Conservation (phyloP, 2,888 invertebrate genomes). For the Magallana nippona region DNA sequence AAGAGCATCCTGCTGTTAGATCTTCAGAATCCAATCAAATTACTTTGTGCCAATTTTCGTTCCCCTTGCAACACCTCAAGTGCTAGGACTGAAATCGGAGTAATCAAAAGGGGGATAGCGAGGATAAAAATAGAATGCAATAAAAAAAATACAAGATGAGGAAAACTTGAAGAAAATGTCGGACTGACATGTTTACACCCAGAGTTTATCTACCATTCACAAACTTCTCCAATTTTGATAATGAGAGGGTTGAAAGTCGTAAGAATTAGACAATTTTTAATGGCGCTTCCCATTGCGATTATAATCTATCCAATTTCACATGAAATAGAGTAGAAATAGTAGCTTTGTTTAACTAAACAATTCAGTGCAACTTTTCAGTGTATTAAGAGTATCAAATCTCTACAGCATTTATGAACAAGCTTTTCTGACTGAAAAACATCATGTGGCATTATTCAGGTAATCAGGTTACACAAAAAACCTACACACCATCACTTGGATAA, state of each 20-base stretch:
- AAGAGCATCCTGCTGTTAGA: background rate
- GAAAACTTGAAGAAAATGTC: background rate
- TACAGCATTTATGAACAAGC: background rate
- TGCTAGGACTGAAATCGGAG: constrained; percentile 21
- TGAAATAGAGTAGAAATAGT: too few relatives aligned
- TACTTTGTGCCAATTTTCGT: constrained; percentile 18
- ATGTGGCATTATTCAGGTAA: background rate
- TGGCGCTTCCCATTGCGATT: too few relatives aligned
- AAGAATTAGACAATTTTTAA: background rate
- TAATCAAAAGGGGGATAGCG: constrained; percentile 17
- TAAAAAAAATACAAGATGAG: background rate
- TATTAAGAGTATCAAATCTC: background rate
- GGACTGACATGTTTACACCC: constrained; percentile 26
- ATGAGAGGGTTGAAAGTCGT: background rate
- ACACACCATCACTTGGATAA: constrained; percentile 2
- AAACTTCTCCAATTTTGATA: background rate
- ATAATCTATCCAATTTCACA: too few relatives aligned
- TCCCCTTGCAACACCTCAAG: background rate
- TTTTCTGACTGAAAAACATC: background rate
- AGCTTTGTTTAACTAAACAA: too few relatives aligned
- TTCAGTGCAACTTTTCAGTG: background rate
- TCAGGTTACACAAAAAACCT: constrained; percentile 26
- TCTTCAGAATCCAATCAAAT: constrained; percentile 23
- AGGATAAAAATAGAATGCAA: constrained; percentile 6
- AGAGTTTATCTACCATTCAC: constrained; percentile 5